Base-by-base conservation (phyloP, 35 echinoderm and acorn worm species). In the Lytechinus variegatus region DNA sequence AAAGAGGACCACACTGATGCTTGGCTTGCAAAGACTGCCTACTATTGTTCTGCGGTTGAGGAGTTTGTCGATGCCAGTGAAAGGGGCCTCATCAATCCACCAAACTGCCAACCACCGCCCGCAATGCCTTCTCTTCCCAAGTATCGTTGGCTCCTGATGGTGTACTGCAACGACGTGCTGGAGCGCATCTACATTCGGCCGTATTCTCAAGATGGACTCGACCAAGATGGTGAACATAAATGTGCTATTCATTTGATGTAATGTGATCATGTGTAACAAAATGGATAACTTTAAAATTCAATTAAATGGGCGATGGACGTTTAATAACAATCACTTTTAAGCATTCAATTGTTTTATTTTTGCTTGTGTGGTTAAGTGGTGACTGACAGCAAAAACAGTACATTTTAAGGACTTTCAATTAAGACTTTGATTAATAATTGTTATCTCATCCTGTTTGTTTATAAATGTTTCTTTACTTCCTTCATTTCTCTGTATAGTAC, bases 141-240 rank as follows among this genome's bases (percentile, higher is more conserved):
- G 16, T 9, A 56, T 10, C 54, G 29, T 52, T 97, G 97, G 97
- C 94, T 98, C 27, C 86, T 95, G 11, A 27, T 13, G 13, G 96
- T 96, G 27, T 98, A 89, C 86, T 55, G 89, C 13, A 95, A 55
- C 8, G 97, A 98, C 94, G 96, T 98, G 8, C 54, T 95, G 95
- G 19, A 54, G 54, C 90, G 95, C 8, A 33, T 97, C 95, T 4
- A 92, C 87, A 4, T 96, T 95, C 88, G 97, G 95, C 21, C 8
- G 9, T 13, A 52, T 96, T 24, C 54, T 98, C 4, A 98, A 98
- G 90, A 10, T 97, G 94, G 92, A 97, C 58, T 97, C 96, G 9
- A 96, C 95, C 54, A 97, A 96, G 88, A 96, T 95, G 86, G 94
- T 96, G 52, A 96, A 14, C 10, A 92, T 86, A 24, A 44, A 44